Evolutionary conservation across 2,797 vertebrate genomes (phyloP), one percentile per base, ranked within the genome.

Genomic region (Chromobotia macracanthus): DNA sequence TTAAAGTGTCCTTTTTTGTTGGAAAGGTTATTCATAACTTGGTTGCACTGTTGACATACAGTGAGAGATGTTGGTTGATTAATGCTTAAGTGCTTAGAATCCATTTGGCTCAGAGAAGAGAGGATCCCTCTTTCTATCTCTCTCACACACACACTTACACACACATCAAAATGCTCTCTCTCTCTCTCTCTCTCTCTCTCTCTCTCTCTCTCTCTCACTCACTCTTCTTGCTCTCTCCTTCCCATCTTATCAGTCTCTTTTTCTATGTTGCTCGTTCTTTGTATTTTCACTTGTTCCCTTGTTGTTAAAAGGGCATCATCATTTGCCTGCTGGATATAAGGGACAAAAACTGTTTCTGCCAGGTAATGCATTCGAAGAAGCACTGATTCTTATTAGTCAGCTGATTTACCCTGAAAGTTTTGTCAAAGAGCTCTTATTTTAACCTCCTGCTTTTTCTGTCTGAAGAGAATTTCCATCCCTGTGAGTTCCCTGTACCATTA

Each of bases 31-130:
- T 97, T 98, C 96, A 98, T 98, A 99, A 99, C 96, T 97, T 97
- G 95, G 96, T 95, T 94, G 92, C 85, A 85, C 95, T 86, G 94
- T 95, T 97, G 96, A 96, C 96, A 96, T 96, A 96, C 95, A 97
- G 96, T 96, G 96, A 95, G 94, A 94, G 96, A 97, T 99, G 98
- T 99, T 99, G 97, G 98, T 99, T 98, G 97, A 99, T 99, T 98
- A 98, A 98, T 98, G 97, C 97, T 98, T 97, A 96, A 97, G 97
- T 98, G 97, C 97, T 96, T 94, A 93, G 95, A 97, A 97, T 96
- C 97, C 97, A 98, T 99, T 41, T 41, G 38, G 38, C 38, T 41
- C 38, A 41, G 38, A 8, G 38, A 41, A 41, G 38, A 41, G 9
- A 41, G 38, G 38, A 10, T 10, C 38, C 9, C 38, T 41, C 38